A percentile compares a stretch with the other conserved stretches of the same genome.
These are phyloP conservation scores for Myotis planiceps DNA, from an alignment of 2,797 vertebrate species.

Conservation along the genomic window DNA sequence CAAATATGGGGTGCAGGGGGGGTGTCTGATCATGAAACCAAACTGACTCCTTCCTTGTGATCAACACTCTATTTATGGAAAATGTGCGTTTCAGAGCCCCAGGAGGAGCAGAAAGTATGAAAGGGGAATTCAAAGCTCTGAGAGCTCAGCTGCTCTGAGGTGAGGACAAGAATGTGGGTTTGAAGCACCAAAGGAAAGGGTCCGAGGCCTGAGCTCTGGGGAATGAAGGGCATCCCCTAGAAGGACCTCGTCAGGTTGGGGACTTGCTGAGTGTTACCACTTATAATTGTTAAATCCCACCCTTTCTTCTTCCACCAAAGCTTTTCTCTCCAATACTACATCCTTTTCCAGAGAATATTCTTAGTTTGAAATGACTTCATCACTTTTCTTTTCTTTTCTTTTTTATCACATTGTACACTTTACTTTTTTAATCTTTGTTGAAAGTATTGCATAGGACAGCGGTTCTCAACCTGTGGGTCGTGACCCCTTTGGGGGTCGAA, in stretches of 20 bases:
- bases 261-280: not conserved
- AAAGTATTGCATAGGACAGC: too few species aligned
- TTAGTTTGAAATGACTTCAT: constrained; percentile 1
- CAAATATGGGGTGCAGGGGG: not conserved
- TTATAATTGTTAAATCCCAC: not conserved
- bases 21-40: constrained; percentile 49
- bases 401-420: too few species aligned
- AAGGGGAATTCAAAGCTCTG: constrained; percentile 73
- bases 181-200: constrained; percentile 52
- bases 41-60: constrained; percentile 63
- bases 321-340: not conserved
- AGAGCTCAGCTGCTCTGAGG: constrained; percentile 55
- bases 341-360: not conserved
- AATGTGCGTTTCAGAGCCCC: constrained; percentile 65
- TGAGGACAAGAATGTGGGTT: constrained; percentile 55
- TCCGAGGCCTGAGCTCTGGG: constrained; percentile 39
- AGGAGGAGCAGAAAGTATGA: constrained; percentile 60
- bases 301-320: constrained; percentile 4
- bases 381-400: not conserved
- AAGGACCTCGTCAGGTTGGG: not conserved
- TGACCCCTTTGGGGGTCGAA: too few species aligned
- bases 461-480: too few species aligned
- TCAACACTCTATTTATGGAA: constrained; percentile 75
- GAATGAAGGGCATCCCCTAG: not conserved
- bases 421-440: too few species aligned